Base-by-base conservation (phyloP, 2,888 invertebrate genomes). In the Cactoblastis cactorum region DNA sequence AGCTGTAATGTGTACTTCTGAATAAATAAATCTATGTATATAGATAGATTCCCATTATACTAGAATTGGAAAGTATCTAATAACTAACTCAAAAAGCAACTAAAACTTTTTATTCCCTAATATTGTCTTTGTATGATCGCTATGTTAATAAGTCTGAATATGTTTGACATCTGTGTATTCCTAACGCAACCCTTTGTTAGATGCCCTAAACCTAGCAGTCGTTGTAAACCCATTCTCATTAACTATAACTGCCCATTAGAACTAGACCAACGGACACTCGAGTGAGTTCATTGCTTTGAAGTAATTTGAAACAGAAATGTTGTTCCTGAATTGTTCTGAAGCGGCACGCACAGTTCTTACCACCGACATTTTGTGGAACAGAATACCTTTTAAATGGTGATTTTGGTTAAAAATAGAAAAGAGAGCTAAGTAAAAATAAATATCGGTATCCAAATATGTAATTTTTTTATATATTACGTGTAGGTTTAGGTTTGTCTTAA, bases 161-260 rank as follows among this genome's bases (percentile, higher is more conserved):
- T n/a, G n/a, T n/a, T n/a, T 28, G 28, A 28, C n/a, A n/a, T 28
- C 28, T 3, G 3, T 4, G 3, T 11, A 8, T 15, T 18, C 38
- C 2, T 18, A n/a, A 38, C 18, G 22, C 11, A 43, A 43, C 43
- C 43, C 32, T 32, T 32, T 28, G 3, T n/a, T n/a, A n/a, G n/a
- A n/a, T n/a, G 15, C 28, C 28, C 11, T 14, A 2, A 6, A 15
- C 11, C 43, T 28, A 28, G 15, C 3, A 28, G 15, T n/a, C 15
- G 28, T 28, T 28, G 28, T 43, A 43, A 47, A 19, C 11, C 22
- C 24, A 28, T 37, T 17, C 37, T 17, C 47, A 48, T 48, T 48
- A 38, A 37, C 35, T 37, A 28, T 37, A 28, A 48, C 24, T 28
- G 14, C 33, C 34, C 35, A 35, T 46, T 37, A 17, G 11, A 22